phyloP scores from a whole-genome alignment of 2,113 vertebrate genomes.

The Plestiodon gilberti region DNA sequence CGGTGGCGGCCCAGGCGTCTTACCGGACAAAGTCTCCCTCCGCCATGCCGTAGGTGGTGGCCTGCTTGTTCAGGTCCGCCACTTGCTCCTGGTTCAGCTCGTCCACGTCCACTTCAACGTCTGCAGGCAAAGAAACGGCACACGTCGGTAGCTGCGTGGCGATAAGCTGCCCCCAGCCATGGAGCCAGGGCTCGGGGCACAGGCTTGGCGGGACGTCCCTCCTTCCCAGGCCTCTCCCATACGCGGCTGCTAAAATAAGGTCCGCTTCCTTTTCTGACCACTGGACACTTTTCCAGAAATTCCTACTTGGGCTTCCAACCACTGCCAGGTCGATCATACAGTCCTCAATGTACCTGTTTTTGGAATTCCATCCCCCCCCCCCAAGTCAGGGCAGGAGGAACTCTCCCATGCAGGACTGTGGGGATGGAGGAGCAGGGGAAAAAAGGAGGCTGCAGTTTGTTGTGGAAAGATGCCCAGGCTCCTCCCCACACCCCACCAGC shows the following conservation, averaged over 20 bases:
- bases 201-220: not conserved
- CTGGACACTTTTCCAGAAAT: not conserved
- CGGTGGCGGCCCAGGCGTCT: not conserved
- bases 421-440: not conserved
- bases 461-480: not conserved
- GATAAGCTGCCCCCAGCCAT: not conserved
- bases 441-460: too few species aligned
- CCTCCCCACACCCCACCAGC: not conserved
- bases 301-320: not conserved
- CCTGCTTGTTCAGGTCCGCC: conserved; percentile 92
- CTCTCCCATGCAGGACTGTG: too few species aligned
- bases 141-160: not conserved
- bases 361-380: not conserved
- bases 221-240: not conserved
- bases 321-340: not conserved
- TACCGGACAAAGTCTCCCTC: conserved; percentile 96
- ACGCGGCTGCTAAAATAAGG: not conserved
- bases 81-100: conserved; percentile 92
- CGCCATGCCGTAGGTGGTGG: conserved; percentile 92
- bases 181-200: too few species aligned
- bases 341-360: not conserved
- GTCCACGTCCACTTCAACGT: conserved; percentile 95
- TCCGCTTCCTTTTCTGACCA: not conserved
- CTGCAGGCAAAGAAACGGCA: conserved; percentile 70
- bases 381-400: too few species aligned